A percentile compares a stretch with the other conserved stretches of the same genome.
Conservation (phyloP, 2,113 vertebrate genomes). For the Emydura subglobosa region DNA sequence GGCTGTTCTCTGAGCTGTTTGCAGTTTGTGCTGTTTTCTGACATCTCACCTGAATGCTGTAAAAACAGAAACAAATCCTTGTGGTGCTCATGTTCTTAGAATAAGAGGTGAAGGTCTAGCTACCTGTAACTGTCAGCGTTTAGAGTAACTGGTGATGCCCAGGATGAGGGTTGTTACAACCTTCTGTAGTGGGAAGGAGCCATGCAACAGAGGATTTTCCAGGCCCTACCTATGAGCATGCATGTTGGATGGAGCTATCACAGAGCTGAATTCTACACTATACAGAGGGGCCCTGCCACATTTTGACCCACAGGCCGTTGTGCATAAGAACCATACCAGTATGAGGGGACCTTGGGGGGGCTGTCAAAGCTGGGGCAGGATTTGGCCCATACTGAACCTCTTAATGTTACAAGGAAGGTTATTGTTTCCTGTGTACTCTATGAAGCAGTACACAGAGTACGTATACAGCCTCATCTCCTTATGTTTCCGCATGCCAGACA, state of each 20-base stretch:
- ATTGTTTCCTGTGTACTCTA: not conserved
- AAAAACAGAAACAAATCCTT: not conserved
- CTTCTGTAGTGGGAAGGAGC: not conserved
- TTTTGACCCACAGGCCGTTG: not conserved
- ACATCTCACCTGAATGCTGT: not conserved
- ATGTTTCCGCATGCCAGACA: not conserved
- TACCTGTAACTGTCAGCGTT: not conserved
- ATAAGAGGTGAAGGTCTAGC: not conserved
- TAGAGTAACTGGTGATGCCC: not conserved
- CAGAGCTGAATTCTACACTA: not conserved
- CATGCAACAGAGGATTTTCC: not conserved
- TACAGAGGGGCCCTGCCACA: not conserved
- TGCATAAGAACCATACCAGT: not conserved
- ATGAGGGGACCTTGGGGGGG: not conserved
- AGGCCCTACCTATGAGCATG: not conserved
- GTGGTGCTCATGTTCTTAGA: not conserved
- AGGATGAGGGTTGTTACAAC: not conserved
- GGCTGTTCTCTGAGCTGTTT: not conserved
- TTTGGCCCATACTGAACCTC: not conserved
- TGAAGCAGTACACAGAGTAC: not conserved
- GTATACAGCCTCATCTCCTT: not conserved
- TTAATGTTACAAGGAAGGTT: not conserved
- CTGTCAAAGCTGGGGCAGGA: not conserved
- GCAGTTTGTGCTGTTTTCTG: not conserved
- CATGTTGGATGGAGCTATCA: not conserved